Evolutionary conservation across 2,888 invertebrate genomes (phyloP), one percentile per base, ranked within the genome.

Genomic region (Caenorhabditis angaria): DNA sequence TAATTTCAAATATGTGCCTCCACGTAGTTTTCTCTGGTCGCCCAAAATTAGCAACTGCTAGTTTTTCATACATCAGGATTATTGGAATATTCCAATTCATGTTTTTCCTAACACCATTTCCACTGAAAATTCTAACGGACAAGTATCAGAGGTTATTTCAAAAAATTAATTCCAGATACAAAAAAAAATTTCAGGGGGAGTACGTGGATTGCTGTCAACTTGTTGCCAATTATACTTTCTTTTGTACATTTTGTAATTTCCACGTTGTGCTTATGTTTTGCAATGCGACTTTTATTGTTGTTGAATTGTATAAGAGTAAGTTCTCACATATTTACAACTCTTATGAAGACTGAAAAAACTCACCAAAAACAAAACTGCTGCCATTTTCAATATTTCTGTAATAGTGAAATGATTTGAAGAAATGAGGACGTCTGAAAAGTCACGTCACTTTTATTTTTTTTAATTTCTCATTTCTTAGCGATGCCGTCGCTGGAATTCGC

Each of bases 21-120:
- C 70, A 76, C 25, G 69, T 68, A 1, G 59, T 70, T 54, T 78
- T 78, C 25, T 78, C 78, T 0, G 78, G 78, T 1, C 50, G 78
- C 32, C 66, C 76, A 0, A 78, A 78, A 35, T 56, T 78, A n/a
- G 65, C 66, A 18, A 78, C 78, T 6, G 78, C 78, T 6, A 76
- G 79, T 62, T 81, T 81, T 67, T 70, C 76, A 0, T 81, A 81
- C 50, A 76, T 81, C 14, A 68, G 81, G 20, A 76, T 81, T 22
- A 65, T 81, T 18, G 75, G 71, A 18, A 70, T 80, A 27, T 73
- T 78, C 25, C 81, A 81, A 53, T 69, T 81, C 24, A 63, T 66
- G 4, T 81, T 79, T 60, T 81, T 77, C 62, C 71, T 78, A 20
- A 62, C 76, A n/a, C 81, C 81, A 2, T 78, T 78, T 56, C 81